A percentile compares a stretch with the other conserved stretches of the same genome.
phyloP scores from a whole-genome alignment of 2,113 vertebrate genomes.

The Brachyistius frenatus region DNA sequence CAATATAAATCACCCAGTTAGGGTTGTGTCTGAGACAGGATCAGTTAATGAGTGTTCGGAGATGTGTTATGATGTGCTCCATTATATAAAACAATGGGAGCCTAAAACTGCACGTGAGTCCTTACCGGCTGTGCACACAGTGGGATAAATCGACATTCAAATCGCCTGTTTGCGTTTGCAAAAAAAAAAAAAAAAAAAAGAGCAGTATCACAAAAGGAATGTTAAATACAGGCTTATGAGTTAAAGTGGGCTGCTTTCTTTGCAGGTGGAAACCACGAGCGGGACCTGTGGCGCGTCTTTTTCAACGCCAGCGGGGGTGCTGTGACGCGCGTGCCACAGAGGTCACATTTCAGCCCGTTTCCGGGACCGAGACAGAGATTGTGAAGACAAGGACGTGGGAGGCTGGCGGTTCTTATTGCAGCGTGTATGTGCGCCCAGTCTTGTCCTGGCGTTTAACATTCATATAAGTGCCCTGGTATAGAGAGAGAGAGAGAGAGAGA shows the following conservation, averaged over 20 bases:
- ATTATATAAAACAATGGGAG: no score
- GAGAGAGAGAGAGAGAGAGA: background rate
- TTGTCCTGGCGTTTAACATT: constrained; percentile 5
- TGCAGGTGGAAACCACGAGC: constrained; percentile 44
- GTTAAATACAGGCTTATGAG: constrained; percentile 20
- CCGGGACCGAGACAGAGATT: constrained; percentile 34
- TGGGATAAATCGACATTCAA: background rate
- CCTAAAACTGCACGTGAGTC: no score
- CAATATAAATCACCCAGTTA: no score
- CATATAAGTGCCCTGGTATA: background rate
- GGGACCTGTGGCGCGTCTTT: constrained; percentile 75
- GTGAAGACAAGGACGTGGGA: constrained; percentile 27
- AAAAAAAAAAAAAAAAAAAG: background rate
- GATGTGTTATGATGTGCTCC: no score
- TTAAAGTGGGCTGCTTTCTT: constrained; percentile 11
- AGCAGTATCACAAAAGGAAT: background rate
- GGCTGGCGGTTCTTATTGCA: constrained; percentile 15
- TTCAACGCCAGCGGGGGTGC: constrained; percentile 30
- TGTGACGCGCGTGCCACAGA: constrained; percentile 35
- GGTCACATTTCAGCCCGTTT: constrained; percentile 65
- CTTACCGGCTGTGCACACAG: background rate
- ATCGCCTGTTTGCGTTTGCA: constrained; percentile 8
- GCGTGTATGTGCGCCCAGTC: background rate
- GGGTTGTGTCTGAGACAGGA: no score
- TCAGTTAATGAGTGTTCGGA: no score